phyloP scores from a whole-genome alignment of 2,113 vertebrate genomes.

The Rana temporaria region DNA sequence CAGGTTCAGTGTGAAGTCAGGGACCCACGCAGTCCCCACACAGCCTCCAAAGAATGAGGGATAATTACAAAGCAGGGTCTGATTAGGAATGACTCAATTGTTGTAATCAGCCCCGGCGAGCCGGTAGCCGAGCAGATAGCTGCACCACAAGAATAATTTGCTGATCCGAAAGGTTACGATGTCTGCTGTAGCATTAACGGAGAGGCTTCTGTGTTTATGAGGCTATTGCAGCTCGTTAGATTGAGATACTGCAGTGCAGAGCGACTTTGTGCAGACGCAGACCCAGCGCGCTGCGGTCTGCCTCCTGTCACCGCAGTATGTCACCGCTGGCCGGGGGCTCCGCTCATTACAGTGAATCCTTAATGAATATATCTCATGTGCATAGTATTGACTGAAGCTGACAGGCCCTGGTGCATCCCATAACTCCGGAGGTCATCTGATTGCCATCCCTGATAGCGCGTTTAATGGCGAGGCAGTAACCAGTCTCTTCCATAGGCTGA shows the following conservation, averaged over 20 bases:
- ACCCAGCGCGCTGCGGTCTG: not conserved
- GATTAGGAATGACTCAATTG: not conserved
- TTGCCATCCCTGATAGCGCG: not conserved
- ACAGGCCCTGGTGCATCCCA: conserved; percentile 2
- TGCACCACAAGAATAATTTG: not conserved
- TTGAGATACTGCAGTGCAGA: conserved; percentile 15
- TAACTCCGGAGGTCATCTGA: conserved; percentile 9
- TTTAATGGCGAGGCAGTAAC: not conserved
- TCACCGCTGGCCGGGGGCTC: no score
- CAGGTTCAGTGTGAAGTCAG: not conserved
- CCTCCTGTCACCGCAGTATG: not conserved
- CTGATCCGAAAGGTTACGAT: not conserved
- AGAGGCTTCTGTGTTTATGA: not conserved
- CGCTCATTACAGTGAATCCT: not conserved
- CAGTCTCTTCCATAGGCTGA: no score
- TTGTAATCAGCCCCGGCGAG: not conserved
- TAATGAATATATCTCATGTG: conserved; percentile 21
- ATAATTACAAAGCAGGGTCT: conserved; percentile 11
- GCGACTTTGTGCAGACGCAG: not conserved
- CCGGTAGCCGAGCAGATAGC: not conserved
- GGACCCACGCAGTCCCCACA: no score
- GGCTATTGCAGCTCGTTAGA: conserved; percentile 7
- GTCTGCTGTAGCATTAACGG: conserved; percentile 11
- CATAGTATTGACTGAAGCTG: not conserved
- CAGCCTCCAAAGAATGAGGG: not conserved